Conservation (phyloP, 2,888 invertebrate species). For the Halocaridina rubra region DNA sequence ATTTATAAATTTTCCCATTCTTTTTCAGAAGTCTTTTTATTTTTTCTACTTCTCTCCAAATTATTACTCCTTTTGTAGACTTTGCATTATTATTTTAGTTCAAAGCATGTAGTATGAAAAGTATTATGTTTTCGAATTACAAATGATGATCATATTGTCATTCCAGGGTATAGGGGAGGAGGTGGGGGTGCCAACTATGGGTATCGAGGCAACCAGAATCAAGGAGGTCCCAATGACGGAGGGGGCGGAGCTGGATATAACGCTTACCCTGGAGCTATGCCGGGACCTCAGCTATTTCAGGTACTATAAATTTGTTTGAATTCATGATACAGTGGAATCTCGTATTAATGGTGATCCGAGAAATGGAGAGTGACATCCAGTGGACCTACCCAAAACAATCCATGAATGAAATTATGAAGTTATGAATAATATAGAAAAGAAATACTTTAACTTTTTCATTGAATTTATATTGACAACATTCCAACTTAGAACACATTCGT, state of each 20-base stretch:
- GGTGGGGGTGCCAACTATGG: conserved; percentile 23
- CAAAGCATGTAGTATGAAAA: too few relatives aligned
- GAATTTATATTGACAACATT: background rate
- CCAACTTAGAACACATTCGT: too few relatives aligned
- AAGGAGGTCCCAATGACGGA: background rate
- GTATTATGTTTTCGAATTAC: too few relatives aligned
- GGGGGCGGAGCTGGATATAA: background rate
- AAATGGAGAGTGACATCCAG: background rate
- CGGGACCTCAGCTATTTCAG: conserved; percentile 47
- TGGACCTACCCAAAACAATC: background rate
- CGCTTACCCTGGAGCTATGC: conserved; percentile 18
- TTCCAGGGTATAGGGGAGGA: background rate
- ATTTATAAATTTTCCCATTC: too few relatives aligned
- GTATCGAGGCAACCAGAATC: background rate
- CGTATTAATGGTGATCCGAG: background rate
- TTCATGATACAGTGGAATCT: background rate
- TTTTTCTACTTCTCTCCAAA: too few relatives aligned
- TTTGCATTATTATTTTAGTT: too few relatives aligned
- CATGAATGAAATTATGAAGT: background rate
- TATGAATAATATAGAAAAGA: background rate
- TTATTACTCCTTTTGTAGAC: too few relatives aligned
- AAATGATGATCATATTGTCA: too few relatives aligned
- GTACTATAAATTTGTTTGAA: background rate
- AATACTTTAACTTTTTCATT: background rate
- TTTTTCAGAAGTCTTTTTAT: too few relatives aligned